Percentiles rank a stretch among this genome's conserved stretches.
phyloP scores from a whole-genome alignment of 2,888 invertebrate species.

The Acrocyrtus sp. region DNA sequence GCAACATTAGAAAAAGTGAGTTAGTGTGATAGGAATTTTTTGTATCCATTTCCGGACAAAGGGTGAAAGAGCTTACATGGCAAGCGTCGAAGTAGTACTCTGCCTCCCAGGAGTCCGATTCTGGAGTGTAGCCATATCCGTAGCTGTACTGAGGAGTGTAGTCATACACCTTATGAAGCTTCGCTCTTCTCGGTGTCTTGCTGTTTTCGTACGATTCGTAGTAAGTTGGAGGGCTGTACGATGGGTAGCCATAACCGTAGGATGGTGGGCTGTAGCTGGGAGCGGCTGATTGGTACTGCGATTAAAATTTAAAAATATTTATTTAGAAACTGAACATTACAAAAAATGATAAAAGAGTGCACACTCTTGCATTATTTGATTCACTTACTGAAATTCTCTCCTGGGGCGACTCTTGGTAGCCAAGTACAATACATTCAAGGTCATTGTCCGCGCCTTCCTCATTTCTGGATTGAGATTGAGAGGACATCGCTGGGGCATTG shows the following conservation, averaged over 20 bases:
- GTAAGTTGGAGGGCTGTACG: conserved; percentile 53
- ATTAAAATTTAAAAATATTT: conserved; percentile 1
- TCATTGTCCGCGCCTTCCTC: conserved; percentile 60
- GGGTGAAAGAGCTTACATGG: conserved; percentile 55
- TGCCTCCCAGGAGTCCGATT: conserved; percentile 60
- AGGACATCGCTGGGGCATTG: not conserved
- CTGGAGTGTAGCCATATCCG: conserved; percentile 55
- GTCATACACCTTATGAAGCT: conserved; percentile 57
- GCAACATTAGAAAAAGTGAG: not conserved
- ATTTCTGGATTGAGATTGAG: conserved; percentile 23
- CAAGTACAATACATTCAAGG: conserved; percentile 61
- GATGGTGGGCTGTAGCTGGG: conserved; percentile 43
- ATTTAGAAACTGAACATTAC: not conserved
- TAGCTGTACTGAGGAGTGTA: conserved; percentile 56
- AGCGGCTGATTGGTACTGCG: conserved; percentile 43
- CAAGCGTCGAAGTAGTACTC: conserved; percentile 63
- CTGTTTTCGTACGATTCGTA: conserved; percentile 58
- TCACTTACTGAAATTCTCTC: conserved; percentile 58
- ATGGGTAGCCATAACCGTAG: conserved; percentile 54
- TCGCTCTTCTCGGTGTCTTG: conserved; percentile 60
- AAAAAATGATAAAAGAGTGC: not conserved
- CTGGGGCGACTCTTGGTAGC: conserved; percentile 59
- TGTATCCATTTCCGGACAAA: no score
- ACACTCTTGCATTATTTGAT: not conserved
- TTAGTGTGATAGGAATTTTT: not conserved